Percentiles rank a stretch among this genome's conserved stretches.
Evolutionary conservation across 2,797 vertebrate species (phyloP).

Genomic region (Limosa lapponica): DNA sequence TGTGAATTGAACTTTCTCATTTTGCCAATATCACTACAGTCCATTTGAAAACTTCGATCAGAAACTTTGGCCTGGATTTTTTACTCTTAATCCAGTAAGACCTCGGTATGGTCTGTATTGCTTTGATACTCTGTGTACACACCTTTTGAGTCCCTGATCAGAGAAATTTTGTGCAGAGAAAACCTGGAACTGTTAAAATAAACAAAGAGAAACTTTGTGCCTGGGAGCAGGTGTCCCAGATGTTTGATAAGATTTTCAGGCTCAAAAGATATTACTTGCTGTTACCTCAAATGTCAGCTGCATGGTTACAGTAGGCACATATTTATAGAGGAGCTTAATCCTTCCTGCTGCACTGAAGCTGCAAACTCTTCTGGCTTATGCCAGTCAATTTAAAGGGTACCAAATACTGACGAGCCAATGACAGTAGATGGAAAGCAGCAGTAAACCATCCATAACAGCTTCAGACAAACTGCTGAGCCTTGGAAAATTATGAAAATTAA

Average conservation of each 20-base stretch:
- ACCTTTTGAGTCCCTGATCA: neutral
- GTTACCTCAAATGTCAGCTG: neutral
- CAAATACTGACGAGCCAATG: neutral
- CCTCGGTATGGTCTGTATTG: accelerated
- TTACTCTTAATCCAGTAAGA: neutral
- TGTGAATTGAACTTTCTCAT: neutral
- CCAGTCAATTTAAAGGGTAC: neutral
- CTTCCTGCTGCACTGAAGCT: neutral
- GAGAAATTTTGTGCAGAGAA: neutral
- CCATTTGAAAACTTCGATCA: neutral
- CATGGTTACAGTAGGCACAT: neutral
- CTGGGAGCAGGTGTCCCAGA: neutral
- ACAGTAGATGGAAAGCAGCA: neutral
- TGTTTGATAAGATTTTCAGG: neutral
- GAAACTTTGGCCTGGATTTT: neutral
- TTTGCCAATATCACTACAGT: neutral
- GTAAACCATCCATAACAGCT: neutral
- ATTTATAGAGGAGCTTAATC: constrained; percentile 1
- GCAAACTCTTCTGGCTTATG: neutral
- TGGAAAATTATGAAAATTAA: constrained; percentile 25
- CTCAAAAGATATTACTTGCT: neutral
- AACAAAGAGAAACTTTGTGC: neutral
- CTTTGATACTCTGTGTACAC: neutral
- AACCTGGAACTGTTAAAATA: neutral
- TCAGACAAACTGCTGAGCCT: neutral